Base-by-base conservation (phyloP, 2,113 vertebrate species). In the Lepidothrix coronata region DNA sequence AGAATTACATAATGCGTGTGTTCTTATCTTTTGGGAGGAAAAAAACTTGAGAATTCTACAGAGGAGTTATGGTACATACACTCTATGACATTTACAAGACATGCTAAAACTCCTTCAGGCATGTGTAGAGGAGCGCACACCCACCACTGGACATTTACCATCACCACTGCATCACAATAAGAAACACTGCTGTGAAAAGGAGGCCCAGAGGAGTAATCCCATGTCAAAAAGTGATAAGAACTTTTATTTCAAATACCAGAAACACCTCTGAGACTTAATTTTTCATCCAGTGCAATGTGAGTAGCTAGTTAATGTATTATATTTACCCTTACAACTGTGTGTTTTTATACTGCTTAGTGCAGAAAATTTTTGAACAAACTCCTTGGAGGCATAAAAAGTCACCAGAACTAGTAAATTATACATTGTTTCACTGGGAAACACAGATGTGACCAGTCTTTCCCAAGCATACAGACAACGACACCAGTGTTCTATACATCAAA, bases 211-310 rank as follows among this genome's bases (percentile, higher is more conserved):
- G 91, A 90, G 46, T 91, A 92, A 95, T 96, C 28, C 8, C 11
- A 44, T 24, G 48, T 89, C 75, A 93, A 78, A 95, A 95, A 93
- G 17, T 55, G 85, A 89, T 80, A 41, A 94, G 74, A 95, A 90
- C 35, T 93, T 59, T 85, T 85, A 85, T 61, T 94, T 55, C 33
- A 96, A 96, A 95, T 88, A 79, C 80, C 85, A 96, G 63, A 81
- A 91, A 86, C 14, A 66, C 87, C 51, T 77, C 88, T 76, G 88
- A 94, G 92, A 90, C 41, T 41, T 95, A 70, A 16, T 92, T 93
- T 93, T 94, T 75, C 44, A 55, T 90, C 43, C 67, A 87, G 9
- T 52, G 39, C 14, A 67, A 31, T 68, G 55, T 62, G 20, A 72
- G 30, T 81, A 5, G 20, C 43, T 63, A 83, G 49, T 85, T 76